These are phyloP conservation scores for Cavia aperea DNA, from an alignment of 2,113 vertebrate species.

Conservation along the genomic window DNA sequence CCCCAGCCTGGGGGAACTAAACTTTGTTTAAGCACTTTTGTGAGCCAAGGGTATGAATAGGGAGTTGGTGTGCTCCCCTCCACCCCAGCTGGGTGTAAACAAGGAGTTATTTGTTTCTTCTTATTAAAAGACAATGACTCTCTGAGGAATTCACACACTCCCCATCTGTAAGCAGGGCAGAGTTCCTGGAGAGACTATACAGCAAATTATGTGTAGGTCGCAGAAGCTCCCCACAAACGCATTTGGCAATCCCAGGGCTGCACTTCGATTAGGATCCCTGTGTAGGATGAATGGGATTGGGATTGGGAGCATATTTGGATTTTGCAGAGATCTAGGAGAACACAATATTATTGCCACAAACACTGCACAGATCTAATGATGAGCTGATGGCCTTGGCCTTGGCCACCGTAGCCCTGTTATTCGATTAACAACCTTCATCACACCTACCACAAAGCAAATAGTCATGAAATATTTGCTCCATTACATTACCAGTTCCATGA, in stretches of 20 bases:
- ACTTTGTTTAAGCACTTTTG: slow-evolving; percentile 58
- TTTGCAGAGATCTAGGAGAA: background rate
- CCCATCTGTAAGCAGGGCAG: background rate
- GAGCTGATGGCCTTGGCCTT: background rate
- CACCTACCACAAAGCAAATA: too few species aligned
- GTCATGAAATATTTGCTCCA: too few species aligned
- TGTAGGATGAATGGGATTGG: background rate
- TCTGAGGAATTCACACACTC: slow-evolving; percentile 38
- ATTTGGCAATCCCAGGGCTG: slow-evolving; percentile 14
- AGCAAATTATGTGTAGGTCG: background rate
- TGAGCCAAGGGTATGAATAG: slow-evolving; percentile 45
- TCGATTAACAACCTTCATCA: too few species aligned
- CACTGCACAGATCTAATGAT: background rate
- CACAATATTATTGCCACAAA: background rate
- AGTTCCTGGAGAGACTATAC: background rate
- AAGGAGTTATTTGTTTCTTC: slow-evolving; percentile 64
- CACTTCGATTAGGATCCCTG: background rate
- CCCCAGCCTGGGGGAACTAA: slow-evolving; percentile 52
- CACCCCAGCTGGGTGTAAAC: slow-evolving; percentile 60
- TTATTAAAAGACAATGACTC: slow-evolving; percentile 42
- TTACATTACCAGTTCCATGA: background rate
- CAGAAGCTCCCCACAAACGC: background rate
- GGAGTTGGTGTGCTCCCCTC: slow-evolving; percentile 9
- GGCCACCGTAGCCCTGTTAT: background rate
- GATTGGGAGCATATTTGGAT: background rate